A percentile compares a stretch with the other conserved stretches of the same genome.
Evolutionary conservation across 2,797 vertebrate species (phyloP).

Genomic region (Pangasius mekongensis): DNA sequence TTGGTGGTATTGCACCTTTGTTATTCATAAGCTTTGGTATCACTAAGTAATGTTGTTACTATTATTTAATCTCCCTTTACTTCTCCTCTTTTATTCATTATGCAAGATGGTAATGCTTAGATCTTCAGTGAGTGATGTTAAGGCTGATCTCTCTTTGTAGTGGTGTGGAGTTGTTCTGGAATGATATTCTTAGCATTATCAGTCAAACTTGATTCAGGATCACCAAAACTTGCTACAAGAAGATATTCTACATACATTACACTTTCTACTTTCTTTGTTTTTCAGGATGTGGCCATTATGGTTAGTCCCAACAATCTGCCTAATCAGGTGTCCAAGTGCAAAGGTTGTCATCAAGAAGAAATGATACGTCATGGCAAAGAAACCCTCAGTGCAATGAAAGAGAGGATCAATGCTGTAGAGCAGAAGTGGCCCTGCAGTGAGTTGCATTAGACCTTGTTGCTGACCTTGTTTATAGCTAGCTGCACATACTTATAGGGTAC

Average conservation of each 20-base stretch:
- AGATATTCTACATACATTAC: not conserved
- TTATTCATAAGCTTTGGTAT: not conserved
- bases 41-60: not conserved
- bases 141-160: not conserved
- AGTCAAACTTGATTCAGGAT: not conserved
- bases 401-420: slow-evolving; percentile 68
- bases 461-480: not conserved
- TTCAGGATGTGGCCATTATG: slow-evolving; percentile 54
- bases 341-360: slow-evolving; percentile 72
- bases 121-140: not conserved
- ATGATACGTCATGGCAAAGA: slow-evolving; percentile 72
- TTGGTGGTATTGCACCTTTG: not conserved
- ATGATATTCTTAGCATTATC: not conserved
- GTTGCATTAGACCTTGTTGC: slow-evolving; percentile 6
- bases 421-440: slow-evolving; percentile 64
- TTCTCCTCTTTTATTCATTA: not conserved
- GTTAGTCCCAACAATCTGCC: slow-evolving; percentile 59
- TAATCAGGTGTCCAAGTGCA: slow-evolving; percentile 68
- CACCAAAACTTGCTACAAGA: not conserved
- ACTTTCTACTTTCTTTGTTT: slow-evolving; percentile 29
- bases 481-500: not conserved
- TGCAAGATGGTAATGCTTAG: not conserved
- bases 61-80: not conserved
- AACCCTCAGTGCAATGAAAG: slow-evolving; percentile 71
- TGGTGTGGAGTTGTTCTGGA: not conserved